Evolutionary conservation across 2,888 invertebrate species (phyloP).

Genomic region (Myathropa florea): DNA sequence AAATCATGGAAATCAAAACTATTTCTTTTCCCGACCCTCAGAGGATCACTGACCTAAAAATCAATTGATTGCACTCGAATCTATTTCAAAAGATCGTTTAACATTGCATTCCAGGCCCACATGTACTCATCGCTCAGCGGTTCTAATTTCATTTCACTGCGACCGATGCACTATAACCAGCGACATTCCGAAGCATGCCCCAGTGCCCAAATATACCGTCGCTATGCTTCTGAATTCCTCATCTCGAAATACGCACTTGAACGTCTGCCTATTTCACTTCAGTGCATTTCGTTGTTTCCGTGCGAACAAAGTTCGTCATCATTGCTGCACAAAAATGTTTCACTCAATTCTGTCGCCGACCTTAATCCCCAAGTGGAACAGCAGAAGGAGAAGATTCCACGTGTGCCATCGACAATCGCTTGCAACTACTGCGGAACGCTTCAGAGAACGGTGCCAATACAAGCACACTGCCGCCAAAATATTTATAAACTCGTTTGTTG

Average conservation of each 20-base stretch:
- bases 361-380: constrained; percentile 55
- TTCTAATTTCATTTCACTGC: background rate
- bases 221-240: background rate
- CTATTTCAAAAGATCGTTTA: background rate
- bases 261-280: background rate
- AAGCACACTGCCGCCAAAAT: constrained; percentile 29
- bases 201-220: background rate
- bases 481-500: background rate
- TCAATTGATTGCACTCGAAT: background rate
- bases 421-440: background rate
- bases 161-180: background rate
- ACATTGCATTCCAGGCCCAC: background rate
- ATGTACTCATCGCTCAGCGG: background rate
- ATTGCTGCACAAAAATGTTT: background rate
- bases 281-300: background rate
- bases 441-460: constrained; percentile 45
- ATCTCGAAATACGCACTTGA: background rate
- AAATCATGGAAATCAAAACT: background rate
- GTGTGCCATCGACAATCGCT: constrained; percentile 21
- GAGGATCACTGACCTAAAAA: background rate
- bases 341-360: constrained; percentile 42
- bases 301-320: background rate
- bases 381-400: constrained; percentile 17
- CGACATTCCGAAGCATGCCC: background rate
- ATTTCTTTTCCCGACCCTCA: background rate